Conservation (phyloP, 2,888 invertebrate genomes). For the Macroteleia sp. region DNA sequence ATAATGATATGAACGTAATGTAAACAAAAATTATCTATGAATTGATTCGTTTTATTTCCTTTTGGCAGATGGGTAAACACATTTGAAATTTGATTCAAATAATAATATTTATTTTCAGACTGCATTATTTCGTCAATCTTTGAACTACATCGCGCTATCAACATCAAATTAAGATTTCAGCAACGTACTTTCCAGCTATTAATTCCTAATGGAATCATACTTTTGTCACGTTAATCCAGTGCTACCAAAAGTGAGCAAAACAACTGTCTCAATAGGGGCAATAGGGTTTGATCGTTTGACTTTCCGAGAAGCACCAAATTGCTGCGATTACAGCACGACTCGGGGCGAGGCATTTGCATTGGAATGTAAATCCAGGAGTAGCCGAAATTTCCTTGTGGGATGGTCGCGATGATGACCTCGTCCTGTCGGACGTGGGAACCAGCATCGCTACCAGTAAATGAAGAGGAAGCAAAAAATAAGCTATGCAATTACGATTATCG, state of each 20-base stretch:
- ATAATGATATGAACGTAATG: no score
- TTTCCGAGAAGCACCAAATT: slow-evolving; percentile 83
- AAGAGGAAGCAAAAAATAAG: slow-evolving; percentile 24
- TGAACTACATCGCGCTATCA: neutral
- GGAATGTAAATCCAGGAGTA: slow-evolving; percentile 79
- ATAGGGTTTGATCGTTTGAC: slow-evolving; percentile 67
- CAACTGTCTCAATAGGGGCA: slow-evolving; percentile 3
- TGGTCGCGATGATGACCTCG: slow-evolving; percentile 71
- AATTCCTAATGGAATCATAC: slow-evolving; percentile 25
- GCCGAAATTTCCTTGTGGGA: slow-evolving; percentile 74
- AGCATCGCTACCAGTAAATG: no score
- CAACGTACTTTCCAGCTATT: neutral
- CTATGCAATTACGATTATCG: slow-evolving; percentile 58
- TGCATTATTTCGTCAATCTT: neutral
- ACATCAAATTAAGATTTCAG: slow-evolving; percentile 40
- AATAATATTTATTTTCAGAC: neutral
- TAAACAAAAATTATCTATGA: no score
- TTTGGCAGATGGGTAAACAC: no score
- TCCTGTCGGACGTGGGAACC: slow-evolving; percentile 76
- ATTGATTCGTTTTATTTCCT: no score
- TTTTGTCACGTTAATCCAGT: slow-evolving; percentile 34
- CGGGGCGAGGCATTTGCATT: slow-evolving; percentile 81
- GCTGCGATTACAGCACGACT: slow-evolving; percentile 80
- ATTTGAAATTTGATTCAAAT: no score
- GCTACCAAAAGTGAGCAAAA: slow-evolving; percentile 12